Base-by-base conservation (phyloP, 2,888 invertebrate genomes). In the Pollenia amentaria region DNA sequence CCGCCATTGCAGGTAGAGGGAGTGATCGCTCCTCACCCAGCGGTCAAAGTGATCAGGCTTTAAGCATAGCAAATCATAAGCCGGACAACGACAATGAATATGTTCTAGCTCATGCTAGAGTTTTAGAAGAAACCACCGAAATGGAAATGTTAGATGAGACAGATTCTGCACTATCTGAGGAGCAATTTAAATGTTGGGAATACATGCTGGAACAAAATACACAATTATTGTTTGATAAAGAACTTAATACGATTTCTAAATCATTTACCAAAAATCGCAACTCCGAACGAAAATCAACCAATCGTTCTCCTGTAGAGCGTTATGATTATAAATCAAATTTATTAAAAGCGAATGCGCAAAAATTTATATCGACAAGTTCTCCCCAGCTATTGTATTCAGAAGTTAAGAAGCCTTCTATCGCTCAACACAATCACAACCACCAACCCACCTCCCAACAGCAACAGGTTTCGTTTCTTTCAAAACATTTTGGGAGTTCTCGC, bases 181-280 rank as follows among this genome's bases (percentile, higher is more conserved):
- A 98, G 92, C 97, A 97, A 91, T 97, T 97, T 91, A 97, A 97
- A 91, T 98, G 97, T 91, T 98, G 98, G 98, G 98, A 98, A 90
- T 98, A 98, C 90, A 97, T 98, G 97, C 93, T 98, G 67, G 98
- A 98, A 91, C 97, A 97, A 92, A 98, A 98, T 90, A 97, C 97
- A 0, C 97, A 97, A 91, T 94, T 97, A 91, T 91, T 98, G 2
- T 98, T 98, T 90, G 97, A 97, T 92, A 97, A 97, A 91, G 98
- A 98, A 92, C 92, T 97, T 69, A 97, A 97, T 90, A 97, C 97
- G 48, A 93, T 97, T 60, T 96, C 96, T 0, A 95, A 95, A 91
- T 95, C 95, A 0, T 94, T 94, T 82, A 94, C 95, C 21, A 94
- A 94, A 89, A 92, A 88, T 42, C 88, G 88, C 6, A 88, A 85